Conservation (phyloP, 1,140 invertebrate genomes). For the Cydia strobilella region DNA sequence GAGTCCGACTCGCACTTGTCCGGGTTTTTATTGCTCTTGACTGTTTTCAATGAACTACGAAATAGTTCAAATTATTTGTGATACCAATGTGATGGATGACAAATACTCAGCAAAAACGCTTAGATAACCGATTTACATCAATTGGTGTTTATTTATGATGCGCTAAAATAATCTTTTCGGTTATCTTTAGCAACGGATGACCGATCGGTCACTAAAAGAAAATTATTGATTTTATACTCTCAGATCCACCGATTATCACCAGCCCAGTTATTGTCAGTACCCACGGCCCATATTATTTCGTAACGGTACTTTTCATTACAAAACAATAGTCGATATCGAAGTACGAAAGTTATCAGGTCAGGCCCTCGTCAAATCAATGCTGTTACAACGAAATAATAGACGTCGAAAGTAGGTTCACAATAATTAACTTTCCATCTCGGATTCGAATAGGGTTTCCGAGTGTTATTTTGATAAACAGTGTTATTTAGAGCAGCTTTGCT, state of each 20-base stretch:
- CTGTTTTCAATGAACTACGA: too few species aligned
- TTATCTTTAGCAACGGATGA: slow-evolving; percentile 11
- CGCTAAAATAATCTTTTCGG: neutral
- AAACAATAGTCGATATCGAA: slow-evolving; percentile 27
- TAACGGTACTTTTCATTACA: slow-evolving; percentile 28
- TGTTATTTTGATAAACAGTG: neutral
- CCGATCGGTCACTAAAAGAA: slow-evolving; percentile 4
- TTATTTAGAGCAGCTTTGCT: neutral
- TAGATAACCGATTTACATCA: too few species aligned
- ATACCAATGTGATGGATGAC: too few species aligned
- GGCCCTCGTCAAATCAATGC: slow-evolving; percentile 20
- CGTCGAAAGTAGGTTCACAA: neutral
- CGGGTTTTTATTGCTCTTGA: too few species aligned
- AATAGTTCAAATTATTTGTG: too few species aligned
- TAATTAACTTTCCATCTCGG: slow-evolving; percentile 20
- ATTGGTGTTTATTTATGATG: neutral
- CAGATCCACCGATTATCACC: slow-evolving; percentile 22
- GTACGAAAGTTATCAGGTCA: slow-evolving; percentile 29
- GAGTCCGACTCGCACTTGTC: too few species aligned
- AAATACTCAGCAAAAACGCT: too few species aligned
- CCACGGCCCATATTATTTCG: slow-evolving; percentile 24
- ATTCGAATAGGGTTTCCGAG: neutral
- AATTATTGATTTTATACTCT: slow-evolving; percentile 26
- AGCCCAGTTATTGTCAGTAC: slow-evolving; percentile 23
- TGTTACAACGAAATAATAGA: slow-evolving; percentile 23